Evolutionary conservation across 2,797 vertebrate genomes (phyloP), one percentile per base, ranked within the genome.

Genomic region (Vespertilio murinus): DNA sequence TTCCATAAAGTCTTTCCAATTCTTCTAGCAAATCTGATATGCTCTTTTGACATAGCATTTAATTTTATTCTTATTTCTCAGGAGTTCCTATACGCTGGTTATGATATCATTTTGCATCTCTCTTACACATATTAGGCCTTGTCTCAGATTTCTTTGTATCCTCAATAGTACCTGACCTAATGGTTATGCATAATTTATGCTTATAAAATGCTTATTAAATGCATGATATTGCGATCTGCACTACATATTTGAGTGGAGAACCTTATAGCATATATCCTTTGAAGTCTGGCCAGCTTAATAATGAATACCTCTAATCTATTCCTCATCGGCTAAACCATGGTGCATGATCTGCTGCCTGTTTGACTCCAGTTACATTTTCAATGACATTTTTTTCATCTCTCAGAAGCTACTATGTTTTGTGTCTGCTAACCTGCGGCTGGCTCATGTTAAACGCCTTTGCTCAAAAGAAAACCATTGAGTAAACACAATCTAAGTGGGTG

Each of bases 321-420:
- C 61, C 78, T 90, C 87, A 77, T 79, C 82, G 22, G 47, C 65
- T 92, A 80, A 87, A 54, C 23, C 47, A 89, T 65, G 95, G 84
- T 82, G 56, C 25, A 47, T 3, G 54, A 88, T 74, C 12, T 33
- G 88, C 74, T 89, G 73, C 83, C 70, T 61, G 71, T 93, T 93
- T 95, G 79, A 89, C 67, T 96, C 97, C 90, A 94, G 59, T 95
- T 97, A 94, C 14, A 83, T 90, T 94, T 95, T 92, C 67, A 84
- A 74, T 75, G 91, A 69, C 79, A 56, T 91, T 94, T 89, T 89
- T 38, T 83, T 88, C 71, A 95, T 94, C 49, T 92, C 65, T 95
- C 84, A 59, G 69, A 86, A 82, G 52, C 56, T 91, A 35, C 56
- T 91, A 35, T 73, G 69, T 52, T 93, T 95, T 95, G 33, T 89